Evolutionary conservation across 2,797 vertebrate genomes (phyloP), one percentile per base, ranked within the genome.

Genomic region (Phalloptychus januarius): DNA sequence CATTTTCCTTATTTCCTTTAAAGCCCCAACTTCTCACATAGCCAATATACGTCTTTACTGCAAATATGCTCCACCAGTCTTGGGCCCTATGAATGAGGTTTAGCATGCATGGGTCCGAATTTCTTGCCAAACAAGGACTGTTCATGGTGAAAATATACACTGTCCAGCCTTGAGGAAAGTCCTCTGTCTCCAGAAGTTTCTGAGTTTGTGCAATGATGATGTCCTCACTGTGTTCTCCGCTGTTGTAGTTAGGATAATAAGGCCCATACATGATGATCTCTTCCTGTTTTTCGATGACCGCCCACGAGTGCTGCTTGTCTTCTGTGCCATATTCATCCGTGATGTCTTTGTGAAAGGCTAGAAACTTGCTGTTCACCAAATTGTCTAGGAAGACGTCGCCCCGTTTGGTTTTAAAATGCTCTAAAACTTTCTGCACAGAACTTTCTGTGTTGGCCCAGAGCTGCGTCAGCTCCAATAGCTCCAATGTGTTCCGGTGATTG

Each of bases 11-110:
- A n/a, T 63, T 71, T 77, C 88, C 91, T 82, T 85, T 94, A 71
- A 94, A 95, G 48, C 92, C 91, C 92, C 92, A 94, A 18, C 86
- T 89, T 77, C 81, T 94, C 31, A 73, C 15, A 75, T 79, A 94
- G 23, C 93, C 91, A 70, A 94, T 75, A 48, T 88, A 70, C 65
- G 91, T 93, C 78, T 83, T 94, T 0, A 93, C 84, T 23, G 89
- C 77, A 33, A 91, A 88, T n/a, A 69, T 1, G 2, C 25, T 81
- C 91, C 90, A 91, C 93, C 92, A 92, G 65, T 89, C 81, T 8
- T 78, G 79, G 58, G 92, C 90, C 76, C 90, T 93, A 13, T 48
- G 76, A 3, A 91, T 83, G 71, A 94, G 71, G 50, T 86, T 92
- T 1, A 94, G 40, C 93, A 94, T 93, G 38, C 94, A 94, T 0